Base-by-base conservation (phyloP, 1,140 invertebrate species). In the Meteorus sp. region DNA sequence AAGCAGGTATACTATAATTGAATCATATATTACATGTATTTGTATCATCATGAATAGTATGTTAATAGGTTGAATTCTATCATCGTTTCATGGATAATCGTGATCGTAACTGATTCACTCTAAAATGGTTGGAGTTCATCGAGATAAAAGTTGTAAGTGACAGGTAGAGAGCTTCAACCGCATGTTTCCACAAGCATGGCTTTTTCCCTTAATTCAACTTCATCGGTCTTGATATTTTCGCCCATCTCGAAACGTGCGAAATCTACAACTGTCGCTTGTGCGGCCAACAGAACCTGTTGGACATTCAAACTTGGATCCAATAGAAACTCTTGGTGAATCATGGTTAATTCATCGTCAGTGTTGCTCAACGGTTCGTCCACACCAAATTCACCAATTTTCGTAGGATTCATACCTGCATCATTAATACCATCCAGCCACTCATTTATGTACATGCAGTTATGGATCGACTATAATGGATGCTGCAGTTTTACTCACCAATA, bases 251-350 rank as follows among this genome's bases (percentile, higher is more conserved):
- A 94, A 43, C 93, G 84, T 56, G 88, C 84, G 79, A 92, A 97
- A 74, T 94, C 91, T n/a, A 92, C 51, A 23, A 95, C 77, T 72
- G 86, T 80, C 1, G 89, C 74, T 61, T 85, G 80, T 69, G 89
- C 83, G 56, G 88, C 83, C 25, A 85, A 71, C 15, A 95, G 69
- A 13, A 93, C 78, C 55, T 95, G 87, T 20, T 87, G 84, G 1
- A 96, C 88, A 4, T 84, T 90, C 5, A 86, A 67, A 44, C 80
- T 81, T 2, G 89, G 83, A 73, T 97, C 90, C 3, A 93, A 69
- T n/a, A 97, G 76, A 74, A 89, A 97, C 69, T 95, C 93, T 80
- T 97, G 94, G 73, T 86, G 86, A 47, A 96, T 85, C 51, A 97
- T 82, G 65, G 83, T 85, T 1, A 79, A 82, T 79, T 92, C 89